These are phyloP conservation scores for Lycia hirtaria DNA, from an alignment of 2,888 invertebrate genomes.

Conservation along the genomic window DNA sequence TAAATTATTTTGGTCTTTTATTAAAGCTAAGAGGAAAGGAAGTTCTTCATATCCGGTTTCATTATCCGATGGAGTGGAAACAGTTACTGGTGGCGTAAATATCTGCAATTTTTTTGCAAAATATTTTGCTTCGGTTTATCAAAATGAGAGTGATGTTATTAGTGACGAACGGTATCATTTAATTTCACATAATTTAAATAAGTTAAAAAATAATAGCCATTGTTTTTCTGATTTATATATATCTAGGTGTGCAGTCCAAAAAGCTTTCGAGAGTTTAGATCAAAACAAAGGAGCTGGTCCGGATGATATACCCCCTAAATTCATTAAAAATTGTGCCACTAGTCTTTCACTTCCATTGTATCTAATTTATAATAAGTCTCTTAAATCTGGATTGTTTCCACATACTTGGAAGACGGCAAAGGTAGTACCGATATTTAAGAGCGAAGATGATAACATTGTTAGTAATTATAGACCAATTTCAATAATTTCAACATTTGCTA, in stretches of 20 bases:
- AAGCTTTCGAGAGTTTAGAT: neutral
- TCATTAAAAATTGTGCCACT: neutral
- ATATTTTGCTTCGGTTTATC: neutral
- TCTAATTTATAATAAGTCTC: neutral
- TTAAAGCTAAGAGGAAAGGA: neutral
- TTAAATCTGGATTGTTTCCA: neutral
- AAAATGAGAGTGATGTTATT: neutral
- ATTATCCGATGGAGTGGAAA: slow-evolving; percentile 1
- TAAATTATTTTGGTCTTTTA: neutral
- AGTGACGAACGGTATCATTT: neutral
- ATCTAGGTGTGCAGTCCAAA: neutral
- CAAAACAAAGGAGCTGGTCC: neutral
- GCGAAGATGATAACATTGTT: neutral
- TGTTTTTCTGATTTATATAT: neutral
- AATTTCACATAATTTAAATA: neutral
- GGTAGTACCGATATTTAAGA: neutral
- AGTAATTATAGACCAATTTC: neutral
- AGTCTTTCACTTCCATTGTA: neutral
- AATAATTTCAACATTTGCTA: no score
- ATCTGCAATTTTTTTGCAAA: neutral
- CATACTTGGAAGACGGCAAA: neutral
- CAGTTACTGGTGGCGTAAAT: neutral
- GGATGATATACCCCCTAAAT: neutral
- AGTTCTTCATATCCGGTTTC: neutral
- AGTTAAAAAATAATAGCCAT: neutral